Conservation (phyloP, 2,888 invertebrate genomes). For the Habroteleia sp. region DNA sequence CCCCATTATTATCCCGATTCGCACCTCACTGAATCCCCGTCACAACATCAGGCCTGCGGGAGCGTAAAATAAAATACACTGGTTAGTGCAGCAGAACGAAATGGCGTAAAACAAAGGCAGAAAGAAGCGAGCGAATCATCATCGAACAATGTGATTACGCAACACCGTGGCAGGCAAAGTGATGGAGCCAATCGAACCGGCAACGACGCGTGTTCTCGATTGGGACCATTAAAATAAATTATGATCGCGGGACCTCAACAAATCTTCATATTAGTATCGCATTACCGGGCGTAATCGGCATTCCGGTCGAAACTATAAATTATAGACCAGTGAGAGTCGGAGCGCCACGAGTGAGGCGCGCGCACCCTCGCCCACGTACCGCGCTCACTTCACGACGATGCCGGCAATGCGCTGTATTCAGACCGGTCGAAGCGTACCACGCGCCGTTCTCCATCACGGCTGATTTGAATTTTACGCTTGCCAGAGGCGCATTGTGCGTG, state of each 20-base stretch:
- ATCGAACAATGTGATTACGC: background rate
- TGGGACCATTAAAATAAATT: conserved; percentile 36
- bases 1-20: conserved; percentile 12
- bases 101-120: conserved; percentile 14
- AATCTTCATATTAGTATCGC: conserved; percentile 43
- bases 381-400: conserved; percentile 60
- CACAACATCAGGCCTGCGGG: conserved; percentile 5
- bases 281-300: conserved; percentile 40
- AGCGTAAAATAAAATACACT: conserved; percentile 20
- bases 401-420: conserved; percentile 63
- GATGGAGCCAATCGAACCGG: background rate
- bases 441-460: conserved; percentile 69
- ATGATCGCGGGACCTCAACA: conserved; percentile 17
- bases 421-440: conserved; percentile 71
- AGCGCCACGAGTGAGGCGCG: conserved; percentile 54
- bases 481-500: conserved; percentile 69
- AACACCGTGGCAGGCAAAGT: conserved; percentile 1
- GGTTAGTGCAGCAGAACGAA: conserved; percentile 9
- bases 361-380: conserved; percentile 65
- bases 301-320: conserved; percentile 32
- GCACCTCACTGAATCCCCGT: conserved; percentile 10
- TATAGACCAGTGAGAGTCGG: conserved; percentile 40
- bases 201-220: conserved; percentile 17
- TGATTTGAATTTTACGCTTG: conserved; percentile 77
- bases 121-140: background rate